Evolutionary conservation across 1,140 invertebrate genomes (phyloP), one percentile per base, ranked within the genome.

Genomic region (Procambarus clarkii): DNA sequence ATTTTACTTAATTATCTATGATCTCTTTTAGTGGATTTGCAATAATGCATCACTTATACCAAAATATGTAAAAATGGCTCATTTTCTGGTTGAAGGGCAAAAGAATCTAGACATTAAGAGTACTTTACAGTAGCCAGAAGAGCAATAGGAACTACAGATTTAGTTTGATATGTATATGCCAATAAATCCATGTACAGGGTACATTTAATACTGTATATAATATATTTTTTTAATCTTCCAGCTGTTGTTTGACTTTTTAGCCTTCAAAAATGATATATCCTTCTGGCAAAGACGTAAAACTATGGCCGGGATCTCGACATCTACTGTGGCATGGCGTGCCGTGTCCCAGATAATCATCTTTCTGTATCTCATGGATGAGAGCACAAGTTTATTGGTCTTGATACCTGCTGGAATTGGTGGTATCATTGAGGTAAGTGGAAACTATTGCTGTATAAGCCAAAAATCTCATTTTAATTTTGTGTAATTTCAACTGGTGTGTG

Each of bases 231-330:
- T 24, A 5, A 34, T 34, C 8, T 74, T 74, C n/a, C 95, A 99
- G 98, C 94, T 99, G 83, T 95, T 99, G 13, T 98, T 99, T 94
- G 99, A 99, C 94, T 98, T 99, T 93, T 95, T 99, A 78, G 98
- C 99, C 2, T 99, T 99, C 93, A 99, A 99, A 96, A 99, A 99
- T 95, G 99, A 99, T 93, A 97, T 99, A 5, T 96, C 96, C 92
- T 99, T 99, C 94, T 99, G 99, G 99, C 96, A 96, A 88, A 96
- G 96, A 18, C 96, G 97, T 93, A 96, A 96, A 60, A 97, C 96
- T 1, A 97, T 99, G 94, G 97, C 97, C 54, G 99, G 99, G 2
- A 94, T 99, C 3, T 99, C 98, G 9, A 96, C 96, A 13, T 96
- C 97, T 88, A 98, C 98, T 4, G 96, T 99, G 7, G 93, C 99